A percentile compares a stretch with the other conserved stretches of the same genome.
Conservation (phyloP, 2,888 invertebrate species). For the Tiliacea citrago region DNA sequence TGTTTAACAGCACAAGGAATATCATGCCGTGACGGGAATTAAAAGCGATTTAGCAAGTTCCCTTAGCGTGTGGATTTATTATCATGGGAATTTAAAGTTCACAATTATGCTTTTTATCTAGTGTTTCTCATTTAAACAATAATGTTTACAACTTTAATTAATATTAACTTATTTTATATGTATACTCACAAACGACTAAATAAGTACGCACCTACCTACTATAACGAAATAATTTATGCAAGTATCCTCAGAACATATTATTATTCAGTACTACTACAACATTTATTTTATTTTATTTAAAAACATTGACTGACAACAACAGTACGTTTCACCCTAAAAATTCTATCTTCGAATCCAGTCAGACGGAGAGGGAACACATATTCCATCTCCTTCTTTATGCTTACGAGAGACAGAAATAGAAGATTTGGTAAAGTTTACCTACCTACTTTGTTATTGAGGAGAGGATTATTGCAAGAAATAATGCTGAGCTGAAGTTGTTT, state of each 20-base stretch:
- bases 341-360: constrained; percentile 37
- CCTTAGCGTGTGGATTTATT: neutral
- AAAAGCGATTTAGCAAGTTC: neutral
- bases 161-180: neutral
- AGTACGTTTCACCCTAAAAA: constrained; percentile 42
- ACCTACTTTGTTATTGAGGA: constrained; percentile 3
- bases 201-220: neutral
- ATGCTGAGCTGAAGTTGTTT: neutral
- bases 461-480: neutral
- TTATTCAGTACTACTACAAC: too few relatives aligned
- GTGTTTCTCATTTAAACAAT: neutral
- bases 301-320: constrained; percentile 27
- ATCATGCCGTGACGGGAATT: neutral
- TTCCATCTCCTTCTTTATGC: constrained; percentile 41
- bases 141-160: neutral
- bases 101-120: neutral
- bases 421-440: constrained; percentile 34
- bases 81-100: neutral
- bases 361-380: constrained; percentile 50
- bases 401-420: constrained; percentile 57
- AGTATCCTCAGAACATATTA: neutral
- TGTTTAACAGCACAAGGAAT: neutral
- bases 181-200: neutral
- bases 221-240: neutral
- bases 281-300: neutral